phyloP scores from a whole-genome alignment of 1,140 invertebrate genomes.

The Pararge aegeria region DNA sequence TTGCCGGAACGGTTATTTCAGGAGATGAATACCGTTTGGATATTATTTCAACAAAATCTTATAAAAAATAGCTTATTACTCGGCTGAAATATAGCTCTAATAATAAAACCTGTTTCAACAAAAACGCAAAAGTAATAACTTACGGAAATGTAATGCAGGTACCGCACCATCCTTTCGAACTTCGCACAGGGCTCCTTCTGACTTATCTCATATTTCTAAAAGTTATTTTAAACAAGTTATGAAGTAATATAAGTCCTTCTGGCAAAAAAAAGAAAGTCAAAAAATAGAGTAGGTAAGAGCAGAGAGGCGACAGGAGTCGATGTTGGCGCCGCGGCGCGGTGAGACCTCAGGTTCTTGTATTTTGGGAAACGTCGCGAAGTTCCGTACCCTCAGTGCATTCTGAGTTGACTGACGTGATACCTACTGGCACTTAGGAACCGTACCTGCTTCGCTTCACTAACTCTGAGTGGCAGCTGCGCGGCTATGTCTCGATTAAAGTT shows the following conservation, averaged over 20 bases:
- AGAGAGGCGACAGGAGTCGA: conserved; percentile 48
- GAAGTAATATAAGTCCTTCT: conserved; percentile 64
- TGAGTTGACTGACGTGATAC: neutral
- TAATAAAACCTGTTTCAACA: conserved; percentile 5
- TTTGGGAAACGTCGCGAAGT: neutral
- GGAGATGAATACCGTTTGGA: conserved; percentile 38
- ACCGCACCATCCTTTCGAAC: conserved; percentile 29
- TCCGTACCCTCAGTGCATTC: neutral
- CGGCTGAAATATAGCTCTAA: conserved; percentile 5
- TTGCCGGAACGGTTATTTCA: conserved; percentile 65
- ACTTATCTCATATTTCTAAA: conserved; percentile 59
- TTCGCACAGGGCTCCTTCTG: conserved; percentile 19
- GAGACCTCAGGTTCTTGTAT: conserved; percentile 1
- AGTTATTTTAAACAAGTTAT: conserved; percentile 55
- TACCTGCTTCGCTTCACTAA: conserved; percentile 10
- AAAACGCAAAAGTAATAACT: conserved; percentile 22
- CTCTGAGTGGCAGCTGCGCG: conserved; percentile 14
- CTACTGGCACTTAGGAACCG: neutral
- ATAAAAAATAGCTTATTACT: conserved; percentile 7
- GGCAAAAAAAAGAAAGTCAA: conserved; percentile 51
- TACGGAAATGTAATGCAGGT: conserved; percentile 27
- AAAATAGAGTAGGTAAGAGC: conserved; percentile 56
- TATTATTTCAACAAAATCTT: conserved; percentile 16
- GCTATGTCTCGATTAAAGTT: conserved; percentile 32
- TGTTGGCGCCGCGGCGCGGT: conserved; percentile 43